A percentile compares a stretch with the other conserved stretches of the same genome.
Conservation (phyloP, 2,113 vertebrate species). For the Hydrolagus affinis region DNA sequence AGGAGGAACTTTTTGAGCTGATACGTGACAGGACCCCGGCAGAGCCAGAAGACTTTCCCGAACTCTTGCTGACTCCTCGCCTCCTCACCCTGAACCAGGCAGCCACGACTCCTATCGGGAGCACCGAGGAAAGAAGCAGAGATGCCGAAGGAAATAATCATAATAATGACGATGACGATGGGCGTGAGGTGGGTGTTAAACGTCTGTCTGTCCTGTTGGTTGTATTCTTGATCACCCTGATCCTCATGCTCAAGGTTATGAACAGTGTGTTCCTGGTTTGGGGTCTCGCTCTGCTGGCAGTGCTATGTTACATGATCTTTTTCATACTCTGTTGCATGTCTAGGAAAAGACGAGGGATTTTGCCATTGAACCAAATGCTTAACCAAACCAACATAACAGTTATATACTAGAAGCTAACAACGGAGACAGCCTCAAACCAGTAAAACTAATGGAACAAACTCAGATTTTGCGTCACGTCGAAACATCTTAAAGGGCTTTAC, state of each 20-base stretch:
- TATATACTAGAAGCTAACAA: no score
- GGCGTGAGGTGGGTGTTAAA: conserved; percentile 41
- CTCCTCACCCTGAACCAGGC: conserved; percentile 22
- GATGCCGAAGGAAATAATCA: background rate
- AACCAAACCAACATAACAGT: no score
- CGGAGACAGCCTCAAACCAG: no score
- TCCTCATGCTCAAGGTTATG: conserved; percentile 53
- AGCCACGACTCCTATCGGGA: no score
- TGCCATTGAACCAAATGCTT: no score
- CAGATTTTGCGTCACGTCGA: no score
- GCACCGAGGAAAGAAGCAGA: background rate
- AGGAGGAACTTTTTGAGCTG: conserved; percentile 39
- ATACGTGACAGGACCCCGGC: conserved; percentile 30
- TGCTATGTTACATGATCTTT: background rate
- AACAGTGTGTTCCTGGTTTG: conserved; percentile 48
- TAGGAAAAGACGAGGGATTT: no score
- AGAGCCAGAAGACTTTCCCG: background rate
- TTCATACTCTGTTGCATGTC: no score
- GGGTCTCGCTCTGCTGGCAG: conserved; percentile 44
- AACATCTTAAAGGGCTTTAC: no score
- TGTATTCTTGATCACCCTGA: conserved; percentile 45
- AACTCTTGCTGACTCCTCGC: conserved; percentile 35
- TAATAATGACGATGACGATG: conserved; percentile 21
- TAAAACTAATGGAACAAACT: no score
- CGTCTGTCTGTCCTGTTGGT: conserved; percentile 51